A percentile compares a stretch with the other conserved stretches of the same genome.
phyloP scores from a whole-genome alignment of 2,797 vertebrate genomes.

The Xerus rutilus region DNA sequence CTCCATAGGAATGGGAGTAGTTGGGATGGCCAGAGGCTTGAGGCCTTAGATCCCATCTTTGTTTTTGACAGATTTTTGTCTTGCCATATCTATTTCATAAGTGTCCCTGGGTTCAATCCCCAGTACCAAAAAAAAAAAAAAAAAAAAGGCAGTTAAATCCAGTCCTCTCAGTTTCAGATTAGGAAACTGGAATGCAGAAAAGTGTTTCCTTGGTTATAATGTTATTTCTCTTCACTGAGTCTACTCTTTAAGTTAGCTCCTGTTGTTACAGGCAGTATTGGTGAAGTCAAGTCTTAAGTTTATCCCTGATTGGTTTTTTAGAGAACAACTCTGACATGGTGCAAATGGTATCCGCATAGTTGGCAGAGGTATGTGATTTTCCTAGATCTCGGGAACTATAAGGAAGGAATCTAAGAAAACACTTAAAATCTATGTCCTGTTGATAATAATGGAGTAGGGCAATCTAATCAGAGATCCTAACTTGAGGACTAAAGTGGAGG shows the following conservation, averaged over 20 bases:
- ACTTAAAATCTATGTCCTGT: neutral
- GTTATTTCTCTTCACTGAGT: neutral
- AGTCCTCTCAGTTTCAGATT: neutral
- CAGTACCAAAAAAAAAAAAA: too few species aligned
- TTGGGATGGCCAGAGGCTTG: neutral
- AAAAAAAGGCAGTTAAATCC: neutral
- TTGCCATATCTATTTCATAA: neutral
- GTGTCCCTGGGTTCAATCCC: too few species aligned
- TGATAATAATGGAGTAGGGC: too few species aligned
- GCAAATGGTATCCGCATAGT: neutral
- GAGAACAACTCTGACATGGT: neutral
- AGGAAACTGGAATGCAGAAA: neutral
- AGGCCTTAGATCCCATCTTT: neutral
- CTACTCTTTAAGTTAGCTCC: neutral
- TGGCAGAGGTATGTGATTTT: constrained; percentile 11
- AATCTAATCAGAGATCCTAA: neutral
- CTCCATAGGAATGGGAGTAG: neutral
- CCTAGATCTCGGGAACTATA: neutral
- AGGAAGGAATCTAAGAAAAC: neutral
- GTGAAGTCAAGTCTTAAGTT: neutral
- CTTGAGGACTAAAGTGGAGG: neutral
- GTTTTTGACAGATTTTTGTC: neutral
- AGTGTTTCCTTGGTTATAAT: neutral
- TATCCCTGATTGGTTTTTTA: neutral
- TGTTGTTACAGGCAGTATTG: neutral